Evolutionary conservation across 2,113 vertebrate genomes (phyloP), one percentile per base, ranked within the genome.

Genomic region (Cyanoramphus novaezelandiae): DNA sequence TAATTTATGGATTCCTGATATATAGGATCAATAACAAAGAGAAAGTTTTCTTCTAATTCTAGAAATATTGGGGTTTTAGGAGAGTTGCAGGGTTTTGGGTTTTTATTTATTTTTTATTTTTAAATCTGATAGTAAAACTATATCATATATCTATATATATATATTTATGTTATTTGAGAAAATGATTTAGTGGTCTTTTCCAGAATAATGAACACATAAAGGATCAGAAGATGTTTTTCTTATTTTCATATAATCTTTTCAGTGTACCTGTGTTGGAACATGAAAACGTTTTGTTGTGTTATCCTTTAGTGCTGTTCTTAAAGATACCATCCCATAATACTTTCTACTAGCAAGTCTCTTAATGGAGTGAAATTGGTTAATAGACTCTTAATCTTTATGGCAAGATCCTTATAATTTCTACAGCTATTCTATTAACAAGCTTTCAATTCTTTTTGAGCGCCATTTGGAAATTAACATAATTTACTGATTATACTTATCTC

Each of bases 51-150:
- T 65, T 71, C 9, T 1, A 2, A 23, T 52, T 78, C 39, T 31
- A 41, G 3, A 64, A 25, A 14, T n/a, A 25, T 5, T 18, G 11
- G 4, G 6, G 6, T 24, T 80, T n/a, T 21, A 2, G 5, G 4
- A 1, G 5, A 37, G 31, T 37, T 52, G 13, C 6, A 4, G 4
- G 1, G 3, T 23, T 67, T 68, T 28, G 4, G n/a, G n/a, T n/a
- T n/a, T 49, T 67, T 24, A 13, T 68, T 82, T 33, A 15, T 37
- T 60, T 6, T 81, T 46, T 53, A 11, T 1, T 62, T 53, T 37
- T 39, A 29, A 68, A 46, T 47, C 6, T 74, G 39, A 10, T 13
- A 41, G 5, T 46, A 35, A 77, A 31, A 4, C 6, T 55, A 6
- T 23, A 53, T 47, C 8, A 33, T 52, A 31, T 1, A 46, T 20